Percentiles rank a stretch among this genome's conserved stretches.
phyloP scores from a whole-genome alignment of 2,888 invertebrate genomes.

The Pycnomerus fuliginosus region DNA sequence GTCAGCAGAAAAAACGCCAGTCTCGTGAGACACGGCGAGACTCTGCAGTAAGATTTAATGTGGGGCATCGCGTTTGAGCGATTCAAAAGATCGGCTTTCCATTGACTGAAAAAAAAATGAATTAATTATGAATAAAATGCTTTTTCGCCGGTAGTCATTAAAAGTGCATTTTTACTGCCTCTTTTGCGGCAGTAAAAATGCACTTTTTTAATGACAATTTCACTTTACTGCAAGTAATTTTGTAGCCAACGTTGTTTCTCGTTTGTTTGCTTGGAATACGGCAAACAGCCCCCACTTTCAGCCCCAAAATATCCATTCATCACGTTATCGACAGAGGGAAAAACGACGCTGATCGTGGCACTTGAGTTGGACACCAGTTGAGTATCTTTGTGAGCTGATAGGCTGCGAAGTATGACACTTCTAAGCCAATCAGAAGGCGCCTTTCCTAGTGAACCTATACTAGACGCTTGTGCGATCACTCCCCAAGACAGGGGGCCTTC shows the following conservation, averaged over 20 bases:
- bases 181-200: too few species aligned
- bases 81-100: conserved; percentile 71
- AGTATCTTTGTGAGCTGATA: conserved; percentile 57
- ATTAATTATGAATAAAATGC: too few species aligned
- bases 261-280: conserved; percentile 71
- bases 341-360: conserved; percentile 63
- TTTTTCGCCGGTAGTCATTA: background rate
- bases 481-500: conserved; percentile 50
- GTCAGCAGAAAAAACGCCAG: conserved; percentile 85
- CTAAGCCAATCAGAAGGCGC: conserved; percentile 72
- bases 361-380: conserved; percentile 58
- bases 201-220: too few species aligned
- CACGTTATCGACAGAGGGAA: conserved; percentile 83
- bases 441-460: conserved; percentile 83
- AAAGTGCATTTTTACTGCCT: too few species aligned
- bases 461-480: conserved; percentile 85
- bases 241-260: conserved; percentile 84
- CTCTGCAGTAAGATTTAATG: conserved; percentile 85
- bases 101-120: conserved; percentile 67
- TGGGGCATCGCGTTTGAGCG: conserved; percentile 92
- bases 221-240: conserved; percentile 66
- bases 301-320: conserved; percentile 80
- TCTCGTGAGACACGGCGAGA: conserved; percentile 65
- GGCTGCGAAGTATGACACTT: conserved; percentile 69
- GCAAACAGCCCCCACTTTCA: conserved; percentile 84